These are phyloP conservation scores for Ornithoptera alexandrae DNA, from an alignment of 2,888 invertebrate genomes.

Conservation along the genomic window DNA sequence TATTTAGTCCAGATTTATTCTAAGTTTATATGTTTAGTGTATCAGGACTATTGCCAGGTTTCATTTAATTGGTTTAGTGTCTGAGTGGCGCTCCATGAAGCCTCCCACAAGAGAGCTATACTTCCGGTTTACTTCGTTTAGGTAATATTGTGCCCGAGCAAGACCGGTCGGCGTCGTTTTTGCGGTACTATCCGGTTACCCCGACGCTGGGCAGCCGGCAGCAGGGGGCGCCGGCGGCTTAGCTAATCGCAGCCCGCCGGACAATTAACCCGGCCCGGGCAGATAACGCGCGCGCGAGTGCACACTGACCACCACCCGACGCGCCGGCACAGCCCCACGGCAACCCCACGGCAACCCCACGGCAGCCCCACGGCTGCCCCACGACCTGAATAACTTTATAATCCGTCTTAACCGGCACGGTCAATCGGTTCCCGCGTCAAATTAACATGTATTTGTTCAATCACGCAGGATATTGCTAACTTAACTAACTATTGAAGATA, in stretches of 20 bases:
- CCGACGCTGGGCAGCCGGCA: slow-evolving; percentile 57
- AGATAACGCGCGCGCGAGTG: slow-evolving; percentile 78
- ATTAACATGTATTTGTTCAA: slow-evolving; percentile 16
- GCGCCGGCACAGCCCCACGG: slow-evolving; percentile 28
- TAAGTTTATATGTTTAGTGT: too few species aligned
- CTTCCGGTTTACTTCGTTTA: too few species aligned
- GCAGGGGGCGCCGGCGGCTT: slow-evolving; percentile 65
- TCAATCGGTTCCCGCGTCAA: slow-evolving; percentile 27
- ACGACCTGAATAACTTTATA: slow-evolving; percentile 20
- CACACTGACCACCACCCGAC: slow-evolving; percentile 69
- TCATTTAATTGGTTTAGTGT: too few species aligned
- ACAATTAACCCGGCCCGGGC: slow-evolving; percentile 67
- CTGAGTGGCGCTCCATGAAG: too few species aligned
- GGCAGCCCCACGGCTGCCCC: too few species aligned
- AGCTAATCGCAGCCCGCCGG: slow-evolving; percentile 73
- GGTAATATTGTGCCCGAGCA: too few species aligned
- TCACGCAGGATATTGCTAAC: not conserved
- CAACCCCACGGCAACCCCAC: not conserved
- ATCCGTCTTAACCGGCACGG: slow-evolving; percentile 25
- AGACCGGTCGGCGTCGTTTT: slow-evolving; percentile 33
- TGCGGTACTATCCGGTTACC: slow-evolving; percentile 46
- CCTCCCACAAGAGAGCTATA: too few species aligned
- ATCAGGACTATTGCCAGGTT: too few species aligned
- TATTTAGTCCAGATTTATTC: too few species aligned
- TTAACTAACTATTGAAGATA: not conserved